These are phyloP conservation scores for Hylaea fasciaria DNA, from an alignment of 2,888 invertebrate genomes.

Conservation along the genomic window DNA sequence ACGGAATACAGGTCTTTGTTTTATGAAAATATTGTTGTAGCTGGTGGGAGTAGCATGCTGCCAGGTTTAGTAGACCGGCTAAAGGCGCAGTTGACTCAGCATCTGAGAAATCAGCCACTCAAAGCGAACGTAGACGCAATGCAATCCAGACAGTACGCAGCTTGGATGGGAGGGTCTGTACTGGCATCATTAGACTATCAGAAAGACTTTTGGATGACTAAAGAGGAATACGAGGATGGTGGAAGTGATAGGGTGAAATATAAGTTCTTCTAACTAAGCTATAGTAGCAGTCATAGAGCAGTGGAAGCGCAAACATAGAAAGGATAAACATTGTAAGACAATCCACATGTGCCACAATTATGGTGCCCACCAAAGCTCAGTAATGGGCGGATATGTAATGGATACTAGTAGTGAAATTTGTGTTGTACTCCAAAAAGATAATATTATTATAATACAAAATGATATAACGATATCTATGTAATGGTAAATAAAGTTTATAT, in stretches of 20 bases:
- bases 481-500: background rate
- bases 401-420: too few species aligned
- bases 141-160: constrained; percentile 95
- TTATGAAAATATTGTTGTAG: constrained; percentile 94
- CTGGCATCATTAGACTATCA: constrained; percentile 95
- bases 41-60: constrained; percentile 94
- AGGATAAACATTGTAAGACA: too few species aligned
- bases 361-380: too few species aligned
- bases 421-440: too few species aligned
- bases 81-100: constrained; percentile 92
- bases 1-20: constrained; percentile 93
- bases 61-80: constrained; percentile 95
- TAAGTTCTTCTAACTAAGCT: constrained; percentile 96
- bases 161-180: constrained; percentile 98
- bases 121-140: constrained; percentile 90
- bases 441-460: too few species aligned
- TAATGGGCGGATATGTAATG: too few species aligned
- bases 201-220: constrained; percentile 98
- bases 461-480: too few species aligned
- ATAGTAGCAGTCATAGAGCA: too few species aligned
- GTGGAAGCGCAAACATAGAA: too few species aligned
- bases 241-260: constrained; percentile 95
- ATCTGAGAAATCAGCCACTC: constrained; percentile 79
- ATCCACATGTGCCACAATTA: too few species aligned
- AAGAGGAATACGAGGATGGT: constrained; percentile 96